phyloP scores from a whole-genome alignment of 1,140 invertebrate genomes.

The Brachionus asplanchnoidis region DNA sequence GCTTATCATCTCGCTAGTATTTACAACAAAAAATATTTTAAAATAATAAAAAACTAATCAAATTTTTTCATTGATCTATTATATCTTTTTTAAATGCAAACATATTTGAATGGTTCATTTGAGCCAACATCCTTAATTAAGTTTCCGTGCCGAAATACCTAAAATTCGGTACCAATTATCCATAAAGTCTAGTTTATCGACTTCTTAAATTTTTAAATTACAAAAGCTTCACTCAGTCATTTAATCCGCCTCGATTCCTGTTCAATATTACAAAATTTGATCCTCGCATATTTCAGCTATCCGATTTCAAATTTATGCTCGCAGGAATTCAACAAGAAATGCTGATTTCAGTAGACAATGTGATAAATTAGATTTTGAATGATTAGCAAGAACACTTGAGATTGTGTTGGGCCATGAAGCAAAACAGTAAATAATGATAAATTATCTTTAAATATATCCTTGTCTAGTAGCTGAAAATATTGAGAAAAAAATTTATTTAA shows the following conservation, averaged over 20 bases:
- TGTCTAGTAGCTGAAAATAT: not conserved
- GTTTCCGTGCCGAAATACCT: not conserved
- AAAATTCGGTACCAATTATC: not conserved
- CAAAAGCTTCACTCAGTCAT: not conserved
- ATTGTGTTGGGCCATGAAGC: not conserved
- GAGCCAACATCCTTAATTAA: not conserved
- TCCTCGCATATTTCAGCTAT: not conserved
- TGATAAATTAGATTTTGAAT: not conserved
- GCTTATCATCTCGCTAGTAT: not conserved
- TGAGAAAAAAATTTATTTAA: not conserved
- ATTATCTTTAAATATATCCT: not conserved
- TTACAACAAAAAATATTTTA: not conserved
- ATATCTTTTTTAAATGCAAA: not conserved
- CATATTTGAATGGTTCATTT: not conserved
- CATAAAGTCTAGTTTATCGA: not conserved
- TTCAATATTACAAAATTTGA: not conserved
- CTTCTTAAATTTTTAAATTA: not conserved
- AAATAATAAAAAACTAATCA: not conserved
- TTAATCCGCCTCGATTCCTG: not conserved
- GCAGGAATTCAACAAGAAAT: not conserved
- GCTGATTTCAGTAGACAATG: not conserved
- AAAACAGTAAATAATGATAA: not conserved
- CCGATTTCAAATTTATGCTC: not conserved
- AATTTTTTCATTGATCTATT: not conserved
- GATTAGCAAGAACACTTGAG: not conserved